Evolutionary conservation across 2,888 invertebrate species (phyloP), one percentile per base, ranked within the genome.

Genomic region (Scaeva pyrastri): DNA sequence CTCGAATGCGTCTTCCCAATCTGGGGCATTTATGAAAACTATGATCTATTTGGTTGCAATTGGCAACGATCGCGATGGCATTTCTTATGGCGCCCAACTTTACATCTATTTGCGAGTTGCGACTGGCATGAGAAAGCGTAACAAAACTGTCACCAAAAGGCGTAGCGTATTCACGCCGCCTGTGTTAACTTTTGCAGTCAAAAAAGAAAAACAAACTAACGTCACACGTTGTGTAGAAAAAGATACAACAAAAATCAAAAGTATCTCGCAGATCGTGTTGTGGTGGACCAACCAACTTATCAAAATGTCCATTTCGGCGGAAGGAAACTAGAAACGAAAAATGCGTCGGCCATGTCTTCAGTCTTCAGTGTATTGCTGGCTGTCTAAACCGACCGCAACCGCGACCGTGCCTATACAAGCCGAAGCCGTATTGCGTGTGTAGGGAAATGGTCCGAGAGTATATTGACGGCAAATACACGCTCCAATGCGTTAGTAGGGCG

Each of bases 261-360:
- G 72, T 76, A 72, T 84, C 80, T 75, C 52, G 75, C 58, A 45
- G 31, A 84, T 84, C 79, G 52, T 80, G 80, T 84, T 84, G 74
- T 70, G 70, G 83, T 72, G 75, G 75, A 71, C 84, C 75, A 80
- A 84, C 79, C 76, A 62, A 79, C 79, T 84, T 66, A 84, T 84
- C 80, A 84, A 84, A 80, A 80, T 75, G 84, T 84, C 84, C 75
- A 80, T 80, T 84, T 80, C 64, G 84, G 75, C 79, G 66, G 56
- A 83, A 64, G 62, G 64, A 75, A 84, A 75, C 64, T 71, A 71
- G 58, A 84, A 80, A 79, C 64, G 64, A 73, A 79, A 31, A 68
- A 45, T 55, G 55, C 52, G 39, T 21, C 50, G 50, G 43, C 41
- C 14, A 39, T 60, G 39, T 41, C 21, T 41, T 60, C 19, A 14